Base-by-base conservation (phyloP, 2,888 invertebrate species). In the Drosophila histrio region DNA sequence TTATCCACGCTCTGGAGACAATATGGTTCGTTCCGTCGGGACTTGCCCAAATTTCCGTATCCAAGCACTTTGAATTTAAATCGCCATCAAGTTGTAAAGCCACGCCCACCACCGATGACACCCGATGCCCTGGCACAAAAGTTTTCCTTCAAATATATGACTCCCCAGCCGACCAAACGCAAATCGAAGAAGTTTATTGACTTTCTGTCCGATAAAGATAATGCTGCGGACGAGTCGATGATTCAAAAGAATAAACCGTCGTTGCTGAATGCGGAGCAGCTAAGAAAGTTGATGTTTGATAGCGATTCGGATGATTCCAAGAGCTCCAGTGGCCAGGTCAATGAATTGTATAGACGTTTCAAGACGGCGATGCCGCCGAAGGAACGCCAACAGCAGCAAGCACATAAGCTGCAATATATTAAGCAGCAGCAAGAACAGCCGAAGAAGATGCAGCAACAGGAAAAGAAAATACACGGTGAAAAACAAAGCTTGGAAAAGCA, bases 11-110 rank as follows among this genome's bases (percentile, higher is more conserved):
- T 39, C 0, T 13, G 13, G 39, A n/a, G 38, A 28, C 57, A 43
- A 6, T 17, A 32, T 15, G 44, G 30, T 1, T 30, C 52, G 1
- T 26, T 49, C 7, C 26, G 57, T 1, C 32, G 41, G 7, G 11
- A 17, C 7, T 2, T 44, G 15, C 49, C 66, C 0, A 59, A 30
- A 19, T 66, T 69, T 36, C 66, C 66, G 2, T 69, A 11, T 36
- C 68, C 68, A 1, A 19, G 17, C 2, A n/a, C n/a, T 2, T 34
- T 15, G 21, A n/a, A 32, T 13, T 3, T 22, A 5, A 41, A 47
- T 2, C 52, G 56, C 0, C 49, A 50, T 56, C 68, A 60, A 13
- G 0, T 39, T 17, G 39, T 54, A 0, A 68, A 36, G 38, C 22
- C 59, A 1, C 43, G 54, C 1, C 5, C 26, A 4, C 26, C 54